Base-by-base conservation (phyloP, 2,113 vertebrate genomes). In the Dicentrarchus labrax region DNA sequence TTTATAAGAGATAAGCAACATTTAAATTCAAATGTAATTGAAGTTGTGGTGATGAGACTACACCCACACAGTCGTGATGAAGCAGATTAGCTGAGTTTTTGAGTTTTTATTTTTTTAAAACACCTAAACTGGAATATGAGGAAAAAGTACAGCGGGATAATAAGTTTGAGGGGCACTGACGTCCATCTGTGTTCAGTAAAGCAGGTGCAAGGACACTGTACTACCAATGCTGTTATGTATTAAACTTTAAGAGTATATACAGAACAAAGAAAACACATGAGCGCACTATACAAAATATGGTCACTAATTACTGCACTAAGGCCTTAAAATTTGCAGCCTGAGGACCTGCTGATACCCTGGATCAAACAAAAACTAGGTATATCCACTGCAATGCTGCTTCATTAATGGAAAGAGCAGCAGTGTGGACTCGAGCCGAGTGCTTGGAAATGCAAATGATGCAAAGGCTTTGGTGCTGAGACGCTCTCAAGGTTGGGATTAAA, bases 381-480 rank as follows among this genome's bases (percentile, higher is more conserved):
- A 76, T 65, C 39, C 4, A 21, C 10, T 56, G 15, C 56, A 66
- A 76, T 36, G 30, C 74, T 45, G 3, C 51, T 24, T 66, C 5
- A 24, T 30, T 7, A 6, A n/a, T 2, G 53, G 17, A 19, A 24
- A 36, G 41, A 53, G 13, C 21, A 43, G 38, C 36, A 30, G 69
- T 17, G 21, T 24, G n/a, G 13, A 38, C 10, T 41, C 21, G 6
- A 0, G 30, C 30, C 30, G 41, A 22, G 39, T 45, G 70, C 9
- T 48, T 50, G 47, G 10, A 72, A 62, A 75, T 72, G 53, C n/a
- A 59, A 73, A 60, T 36, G 43, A 50, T 13, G 41, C 8, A 22
- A 10, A n/a, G 13, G 59, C 43, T 51, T 51, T 3, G 13, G 17
- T 36, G 36, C 50, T 5, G 11, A 60, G 15, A 59, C n/a, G 4